These are phyloP conservation scores for Amphipyra tragopoginis DNA, from an alignment of 2,888 invertebrate genomes.

Conservation along the genomic window DNA sequence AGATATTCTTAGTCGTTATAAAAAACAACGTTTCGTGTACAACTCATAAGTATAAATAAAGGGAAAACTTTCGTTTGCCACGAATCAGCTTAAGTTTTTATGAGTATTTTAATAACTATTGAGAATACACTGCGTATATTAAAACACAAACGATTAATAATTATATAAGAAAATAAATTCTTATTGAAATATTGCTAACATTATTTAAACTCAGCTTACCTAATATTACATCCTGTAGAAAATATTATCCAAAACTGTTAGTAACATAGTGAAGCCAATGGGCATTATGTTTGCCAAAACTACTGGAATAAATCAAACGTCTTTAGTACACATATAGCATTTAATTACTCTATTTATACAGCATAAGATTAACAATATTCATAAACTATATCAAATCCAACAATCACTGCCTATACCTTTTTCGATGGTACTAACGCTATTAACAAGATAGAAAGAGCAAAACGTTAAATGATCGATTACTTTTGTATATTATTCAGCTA, in stretches of 20 bases:
- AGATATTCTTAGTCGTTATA: too few species aligned
- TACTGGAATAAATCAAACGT: constrained; percentile 87
- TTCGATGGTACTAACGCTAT: constrained; percentile 87
- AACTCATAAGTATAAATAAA: too few species aligned
- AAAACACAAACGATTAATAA: too few species aligned
- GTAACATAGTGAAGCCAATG: constrained; percentile 71
- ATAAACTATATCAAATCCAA: constrained; percentile 90
- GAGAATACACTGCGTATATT: too few species aligned
- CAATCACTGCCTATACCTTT: constrained; percentile 88
- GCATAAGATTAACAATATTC: constrained; percentile 90
- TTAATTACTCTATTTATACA: constrained; percentile 90
- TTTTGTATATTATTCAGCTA: constrained; percentile 71
- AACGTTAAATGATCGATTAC: constrained; percentile 80
- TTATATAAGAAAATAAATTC: constrained; percentile 41
- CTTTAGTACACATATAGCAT: constrained; percentile 88
- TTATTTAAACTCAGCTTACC: constrained; percentile 82
- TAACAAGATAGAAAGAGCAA: constrained; percentile 86
- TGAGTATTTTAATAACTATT: too few species aligned
- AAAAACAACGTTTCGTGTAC: too few species aligned
- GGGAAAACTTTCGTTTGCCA: too few species aligned
- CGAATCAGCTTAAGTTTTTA: too few species aligned
- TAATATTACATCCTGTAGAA: constrained; percentile 75
- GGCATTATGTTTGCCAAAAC: constrained; percentile 65
- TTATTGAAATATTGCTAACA: constrained; percentile 73
- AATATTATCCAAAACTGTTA: constrained; percentile 72